Evolutionary conservation across 2,888 invertebrate species (phyloP).

Genomic region (Clostera curtula): DNA sequence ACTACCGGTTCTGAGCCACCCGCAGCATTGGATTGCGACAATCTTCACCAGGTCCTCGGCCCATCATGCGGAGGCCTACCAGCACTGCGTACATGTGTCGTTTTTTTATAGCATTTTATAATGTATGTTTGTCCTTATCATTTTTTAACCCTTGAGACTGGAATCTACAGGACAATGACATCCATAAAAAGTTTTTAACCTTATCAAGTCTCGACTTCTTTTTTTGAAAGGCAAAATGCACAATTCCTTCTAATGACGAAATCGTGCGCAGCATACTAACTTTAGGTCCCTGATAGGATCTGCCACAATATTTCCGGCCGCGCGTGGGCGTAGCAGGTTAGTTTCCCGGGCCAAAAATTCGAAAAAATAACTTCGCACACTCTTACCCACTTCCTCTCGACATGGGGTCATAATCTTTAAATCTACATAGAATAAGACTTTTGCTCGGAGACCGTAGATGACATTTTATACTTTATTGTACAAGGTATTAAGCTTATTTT

Average conservation of each 20-base stretch:
- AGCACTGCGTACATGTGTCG: no score
- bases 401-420: constrained; percentile 37
- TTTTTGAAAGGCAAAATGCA: constrained; percentile 52
- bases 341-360: constrained; percentile 38
- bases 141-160: constrained; percentile 10
- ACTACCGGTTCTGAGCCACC: no score
- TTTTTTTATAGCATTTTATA: no score
- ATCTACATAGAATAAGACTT: constrained; percentile 35
- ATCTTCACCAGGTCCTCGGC: no score
- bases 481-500: constrained; percentile 29
- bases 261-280: constrained; percentile 56
- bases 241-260: constrained; percentile 63
- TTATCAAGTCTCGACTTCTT: constrained; percentile 50
- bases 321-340: constrained; percentile 53
- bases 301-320: constrained; percentile 58
- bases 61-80: no score
- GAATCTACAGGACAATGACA: constrained; percentile 32
- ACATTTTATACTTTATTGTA: constrained; percentile 29
- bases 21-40: no score
- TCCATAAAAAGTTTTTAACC: constrained; percentile 28
- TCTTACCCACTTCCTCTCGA: constrained; percentile 42
- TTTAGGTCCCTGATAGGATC: constrained; percentile 52
- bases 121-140: no score
- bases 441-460: constrained; percentile 9
- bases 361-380: constrained; percentile 50